These are phyloP conservation scores for Ramphastos sulfuratus DNA, from an alignment of 2,113 vertebrate species.

Conservation along the genomic window DNA sequence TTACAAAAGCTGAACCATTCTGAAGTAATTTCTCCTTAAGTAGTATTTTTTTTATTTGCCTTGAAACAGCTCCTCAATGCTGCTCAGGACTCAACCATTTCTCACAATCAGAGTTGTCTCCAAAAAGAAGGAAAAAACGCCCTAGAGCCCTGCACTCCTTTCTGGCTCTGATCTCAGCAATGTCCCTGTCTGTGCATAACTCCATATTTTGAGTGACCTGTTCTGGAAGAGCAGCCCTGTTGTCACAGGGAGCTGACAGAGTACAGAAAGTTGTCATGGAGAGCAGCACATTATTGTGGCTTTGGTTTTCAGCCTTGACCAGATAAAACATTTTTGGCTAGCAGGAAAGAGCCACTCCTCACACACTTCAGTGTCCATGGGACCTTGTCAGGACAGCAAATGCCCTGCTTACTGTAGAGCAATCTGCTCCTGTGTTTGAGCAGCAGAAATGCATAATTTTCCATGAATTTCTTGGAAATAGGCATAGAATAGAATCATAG, in stretches of 20 bases:
- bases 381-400: not conserved
- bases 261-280: not conserved
- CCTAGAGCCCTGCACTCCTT: not conserved
- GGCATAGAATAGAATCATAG: not conserved
- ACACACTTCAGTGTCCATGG: not conserved
- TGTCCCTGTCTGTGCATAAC: not conserved
- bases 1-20: not conserved
- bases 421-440: too few relatives aligned
- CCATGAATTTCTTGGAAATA: not conserved
- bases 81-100: not conserved
- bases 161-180: not conserved
- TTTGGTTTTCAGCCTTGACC: not conserved
- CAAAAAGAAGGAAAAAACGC: not conserved
- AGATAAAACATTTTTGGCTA: not conserved
- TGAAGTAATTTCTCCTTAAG: not conserved
- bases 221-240: not conserved
- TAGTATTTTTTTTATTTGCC: conserved; percentile 10
- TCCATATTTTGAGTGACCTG: not conserved
- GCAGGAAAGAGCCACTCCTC: not conserved
- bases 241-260: not conserved
- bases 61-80: not conserved
- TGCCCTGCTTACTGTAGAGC: not conserved
- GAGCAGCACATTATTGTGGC: not conserved
- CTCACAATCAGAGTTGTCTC: not conserved
- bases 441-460: not conserved